Percentiles rank a stretch among this genome's conserved stretches.
Conservation (phyloP, 2,888 invertebrate species). For the Tenthredo scrophulariae region DNA sequence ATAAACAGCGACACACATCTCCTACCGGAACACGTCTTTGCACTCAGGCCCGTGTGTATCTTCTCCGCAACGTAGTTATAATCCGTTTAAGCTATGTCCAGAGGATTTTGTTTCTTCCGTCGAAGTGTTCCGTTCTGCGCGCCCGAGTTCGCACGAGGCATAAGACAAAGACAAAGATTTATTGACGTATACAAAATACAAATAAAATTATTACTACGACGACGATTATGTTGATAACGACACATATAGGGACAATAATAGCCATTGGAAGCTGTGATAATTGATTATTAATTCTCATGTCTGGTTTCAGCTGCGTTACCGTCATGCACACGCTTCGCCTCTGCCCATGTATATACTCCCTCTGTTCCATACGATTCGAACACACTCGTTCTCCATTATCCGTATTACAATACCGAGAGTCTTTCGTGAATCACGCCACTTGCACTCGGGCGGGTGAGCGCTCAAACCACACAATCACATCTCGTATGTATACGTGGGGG, state of each 20-base stretch:
- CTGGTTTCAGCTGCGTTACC: neutral
- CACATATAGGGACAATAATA: neutral
- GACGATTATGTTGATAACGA: neutral
- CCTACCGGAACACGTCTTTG: constrained; percentile 39
- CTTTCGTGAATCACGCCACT: constrained; percentile 17
- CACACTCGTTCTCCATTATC: neutral
- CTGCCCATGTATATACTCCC: neutral
- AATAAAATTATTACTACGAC: neutral
- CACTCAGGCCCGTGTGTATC: constrained; percentile 40
- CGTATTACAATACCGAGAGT: neutral
- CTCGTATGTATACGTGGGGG: neutral
- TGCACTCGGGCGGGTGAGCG: neutral
- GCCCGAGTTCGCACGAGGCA: neutral
- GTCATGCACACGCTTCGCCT: neutral
- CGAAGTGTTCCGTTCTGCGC: neutral
- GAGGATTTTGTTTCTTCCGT: constrained; percentile 14
- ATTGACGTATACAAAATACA: neutral
- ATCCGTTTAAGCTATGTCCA: constrained; percentile 25
- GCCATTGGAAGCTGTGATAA: neutral
- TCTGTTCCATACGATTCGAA: neutral
- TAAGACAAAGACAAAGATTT: neutral
- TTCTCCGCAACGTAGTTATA: constrained; percentile 25
- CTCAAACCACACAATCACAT: neutral
- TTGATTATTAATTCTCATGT: neutral
- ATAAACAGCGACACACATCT: neutral